Percentiles rank a stretch among this genome's conserved stretches.
Conservation (phyloP, 1,140 invertebrate genomes). For the Araneus ventricosus region DNA sequence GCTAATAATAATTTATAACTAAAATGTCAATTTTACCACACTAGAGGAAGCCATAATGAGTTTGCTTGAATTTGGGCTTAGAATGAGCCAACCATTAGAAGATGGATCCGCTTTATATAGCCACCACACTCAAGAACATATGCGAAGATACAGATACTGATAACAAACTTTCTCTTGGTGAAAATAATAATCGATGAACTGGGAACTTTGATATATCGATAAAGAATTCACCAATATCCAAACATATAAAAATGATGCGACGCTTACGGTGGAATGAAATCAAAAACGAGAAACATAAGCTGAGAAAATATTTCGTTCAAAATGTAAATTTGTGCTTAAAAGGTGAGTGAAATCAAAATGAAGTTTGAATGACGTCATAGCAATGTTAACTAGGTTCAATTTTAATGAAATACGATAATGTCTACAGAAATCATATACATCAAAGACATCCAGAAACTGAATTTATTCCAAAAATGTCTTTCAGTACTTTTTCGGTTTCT, state of each 20-base stretch:
- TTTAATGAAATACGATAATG: too few relatives aligned
- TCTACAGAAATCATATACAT: too few relatives aligned
- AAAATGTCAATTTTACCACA: constrained; percentile 37
- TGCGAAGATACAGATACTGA: constrained; percentile 43
- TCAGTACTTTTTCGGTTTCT: too few relatives aligned
- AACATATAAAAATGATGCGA: too few relatives aligned
- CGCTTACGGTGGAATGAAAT: too few relatives aligned
- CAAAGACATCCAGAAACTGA: too few relatives aligned
- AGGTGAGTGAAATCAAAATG: too few relatives aligned
- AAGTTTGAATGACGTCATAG: neutral
- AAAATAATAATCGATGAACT: neutral
- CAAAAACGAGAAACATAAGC: neutral
- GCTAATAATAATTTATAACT: neutral
- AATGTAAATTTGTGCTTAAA: neutral
- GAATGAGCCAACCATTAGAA: constrained; percentile 54
- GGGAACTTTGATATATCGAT: neutral
- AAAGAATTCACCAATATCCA: too few relatives aligned
- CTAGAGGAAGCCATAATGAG: constrained; percentile 62
- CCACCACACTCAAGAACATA: constrained; percentile 45
- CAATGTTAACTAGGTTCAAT: too few relatives aligned
- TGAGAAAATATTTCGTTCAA: neutral
- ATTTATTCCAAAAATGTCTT: too few relatives aligned
- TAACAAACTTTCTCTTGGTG: neutral
- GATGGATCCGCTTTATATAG: constrained; percentile 61
- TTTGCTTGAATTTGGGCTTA: constrained; percentile 45